phyloP scores from a whole-genome alignment of 1,140 invertebrate species.

The Drosophila nebulosa region DNA sequence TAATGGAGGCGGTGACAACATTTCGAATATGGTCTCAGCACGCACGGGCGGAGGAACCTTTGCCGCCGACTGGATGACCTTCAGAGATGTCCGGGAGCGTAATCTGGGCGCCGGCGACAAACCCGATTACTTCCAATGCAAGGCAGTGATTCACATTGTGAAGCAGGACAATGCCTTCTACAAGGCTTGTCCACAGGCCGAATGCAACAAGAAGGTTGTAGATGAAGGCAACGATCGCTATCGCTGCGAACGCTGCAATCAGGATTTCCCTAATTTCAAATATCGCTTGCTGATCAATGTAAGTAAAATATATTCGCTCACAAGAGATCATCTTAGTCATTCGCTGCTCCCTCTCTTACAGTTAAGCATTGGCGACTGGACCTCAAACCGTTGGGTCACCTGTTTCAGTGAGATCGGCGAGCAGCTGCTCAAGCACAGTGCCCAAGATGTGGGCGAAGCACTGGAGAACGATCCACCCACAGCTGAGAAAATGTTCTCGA shows the following conservation, averaged over 20 bases:
- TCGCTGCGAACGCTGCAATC: constrained; percentile 96
- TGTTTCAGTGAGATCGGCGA: constrained; percentile 94
- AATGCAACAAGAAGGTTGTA: constrained; percentile 96
- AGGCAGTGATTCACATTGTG: constrained; percentile 87
- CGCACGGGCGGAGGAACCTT: constrained; percentile 81
- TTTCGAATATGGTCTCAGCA: constrained; percentile 85
- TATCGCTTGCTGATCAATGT: constrained; percentile 92
- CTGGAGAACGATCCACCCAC: constrained; percentile 84
- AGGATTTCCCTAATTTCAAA: constrained; percentile 91
- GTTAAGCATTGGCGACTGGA: constrained; percentile 91
- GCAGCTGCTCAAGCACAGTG: constrained; percentile 87
- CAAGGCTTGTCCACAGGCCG: constrained; percentile 91
- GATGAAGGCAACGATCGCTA: constrained; percentile 92
- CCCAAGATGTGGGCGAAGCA: constrained; percentile 89
- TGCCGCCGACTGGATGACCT: constrained; percentile 85
- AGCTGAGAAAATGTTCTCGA: constrained; percentile 85
- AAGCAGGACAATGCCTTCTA: constrained; percentile 88
- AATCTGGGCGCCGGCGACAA: constrained; percentile 87
- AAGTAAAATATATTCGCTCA: constrained; percentile 80
- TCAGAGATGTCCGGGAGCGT: constrained; percentile 87
- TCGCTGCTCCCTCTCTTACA: constrained; percentile 58
- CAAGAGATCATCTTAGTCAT: neutral
- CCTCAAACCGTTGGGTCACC: constrained; percentile 92
- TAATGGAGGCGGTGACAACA: constrained; percentile 85
- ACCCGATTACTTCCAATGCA: constrained; percentile 89